Conservation (phyloP, 2,888 invertebrate genomes). For the Isoperla grammatica region DNA sequence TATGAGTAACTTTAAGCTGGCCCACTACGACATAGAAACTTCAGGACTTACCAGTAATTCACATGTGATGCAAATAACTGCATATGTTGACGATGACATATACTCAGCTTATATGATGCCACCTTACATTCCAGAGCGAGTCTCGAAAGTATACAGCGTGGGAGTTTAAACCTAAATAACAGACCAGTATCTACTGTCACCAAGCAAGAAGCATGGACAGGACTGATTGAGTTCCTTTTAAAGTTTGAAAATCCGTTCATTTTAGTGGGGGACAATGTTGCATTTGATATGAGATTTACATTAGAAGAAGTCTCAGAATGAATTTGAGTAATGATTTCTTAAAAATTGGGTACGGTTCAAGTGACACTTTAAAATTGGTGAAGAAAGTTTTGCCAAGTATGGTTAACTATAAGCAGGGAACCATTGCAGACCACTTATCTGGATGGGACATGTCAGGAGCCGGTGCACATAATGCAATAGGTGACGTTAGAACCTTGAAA, state of each 20-base stretch:
- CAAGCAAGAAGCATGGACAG: too few relatives aligned
- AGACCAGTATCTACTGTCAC: too few relatives aligned
- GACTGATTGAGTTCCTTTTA: too few relatives aligned
- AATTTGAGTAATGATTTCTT: not conserved
- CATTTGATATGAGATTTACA: not conserved
- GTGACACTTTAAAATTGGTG: not conserved
- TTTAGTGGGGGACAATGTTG: not conserved
- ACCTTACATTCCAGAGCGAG: not conserved
- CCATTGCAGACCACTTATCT: too few relatives aligned
- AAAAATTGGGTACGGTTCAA: not conserved
- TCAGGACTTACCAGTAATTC: not conserved
- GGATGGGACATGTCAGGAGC: too few relatives aligned
- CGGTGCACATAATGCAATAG: too few relatives aligned
- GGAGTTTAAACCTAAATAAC: not conserved
- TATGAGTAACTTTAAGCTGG: not conserved
- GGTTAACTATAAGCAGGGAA: not conserved
- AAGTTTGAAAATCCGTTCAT: too few relatives aligned
- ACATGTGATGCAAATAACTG: too few relatives aligned
- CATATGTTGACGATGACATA: not conserved
- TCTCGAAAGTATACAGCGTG: not conserved
- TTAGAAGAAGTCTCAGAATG: not conserved
- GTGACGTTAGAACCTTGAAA: too few relatives aligned
- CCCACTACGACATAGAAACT: slow-evolving; percentile 1
- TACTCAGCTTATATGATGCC: not conserved
- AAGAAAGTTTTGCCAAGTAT: not conserved